A percentile compares a stretch with the other conserved stretches of the same genome.
Evolutionary conservation across 2,888 invertebrate genomes (phyloP).

Genomic region (Hydropsyche betteni): DNA sequence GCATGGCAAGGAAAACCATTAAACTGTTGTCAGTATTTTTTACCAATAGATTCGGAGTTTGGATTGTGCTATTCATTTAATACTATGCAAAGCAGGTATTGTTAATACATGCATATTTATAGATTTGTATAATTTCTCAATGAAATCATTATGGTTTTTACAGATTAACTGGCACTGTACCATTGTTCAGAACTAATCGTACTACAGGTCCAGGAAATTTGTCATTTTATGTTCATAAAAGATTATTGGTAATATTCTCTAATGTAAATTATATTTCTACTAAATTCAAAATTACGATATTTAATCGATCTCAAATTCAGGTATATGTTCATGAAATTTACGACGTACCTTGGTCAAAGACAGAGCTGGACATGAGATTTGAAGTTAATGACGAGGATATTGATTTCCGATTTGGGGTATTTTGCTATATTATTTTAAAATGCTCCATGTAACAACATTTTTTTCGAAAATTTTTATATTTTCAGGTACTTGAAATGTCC

Average conservation of each 20-base stretch:
- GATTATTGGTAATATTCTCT: constrained; percentile 50
- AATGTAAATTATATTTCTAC: background rate
- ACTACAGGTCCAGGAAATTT: constrained; percentile 64
- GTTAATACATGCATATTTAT: background rate
- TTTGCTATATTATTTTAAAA: background rate
- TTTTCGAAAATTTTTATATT: background rate
- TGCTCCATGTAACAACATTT: background rate
- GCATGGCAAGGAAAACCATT: constrained; percentile 61
- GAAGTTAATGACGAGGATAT: constrained; percentile 35
- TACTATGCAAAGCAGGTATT: constrained; percentile 63
- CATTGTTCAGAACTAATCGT: constrained; percentile 60
- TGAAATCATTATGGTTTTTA: constrained; percentile 47
- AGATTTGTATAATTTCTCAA: background rate
- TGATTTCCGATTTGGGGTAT: constrained; percentile 35
- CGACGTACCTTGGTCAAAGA: constrained; percentile 62
- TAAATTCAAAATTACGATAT: constrained; percentile 18
- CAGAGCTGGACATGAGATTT: constrained; percentile 52
- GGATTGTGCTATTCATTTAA: constrained; percentile 67
- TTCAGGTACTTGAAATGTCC: constrained; percentile 59
- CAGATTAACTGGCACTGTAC: constrained; percentile 53
- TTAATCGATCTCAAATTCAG: constrained; percentile 50
- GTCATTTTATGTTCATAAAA: constrained; percentile 59
- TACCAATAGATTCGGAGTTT: constrained; percentile 62
- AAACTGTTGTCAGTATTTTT: constrained; percentile 65
- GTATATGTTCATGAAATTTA: constrained; percentile 58